Base-by-base conservation (phyloP, 37 sponge, comb jelly and placozoan species). In the Chondrilla cf. caribensis region DNA sequence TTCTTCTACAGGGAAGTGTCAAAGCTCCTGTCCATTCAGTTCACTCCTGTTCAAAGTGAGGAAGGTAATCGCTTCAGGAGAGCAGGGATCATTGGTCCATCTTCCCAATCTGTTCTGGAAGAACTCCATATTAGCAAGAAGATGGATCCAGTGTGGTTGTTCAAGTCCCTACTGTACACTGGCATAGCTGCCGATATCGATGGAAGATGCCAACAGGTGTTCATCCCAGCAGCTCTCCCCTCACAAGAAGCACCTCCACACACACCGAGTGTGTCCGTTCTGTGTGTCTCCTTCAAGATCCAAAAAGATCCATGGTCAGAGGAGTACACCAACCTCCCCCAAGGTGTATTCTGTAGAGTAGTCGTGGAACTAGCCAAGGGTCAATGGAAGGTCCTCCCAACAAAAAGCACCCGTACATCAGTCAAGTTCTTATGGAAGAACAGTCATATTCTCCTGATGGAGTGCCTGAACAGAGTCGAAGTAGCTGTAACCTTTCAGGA, bases 221-320 rank as follows among this genome's bases (percentile, higher is more conserved):
- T 68, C 70, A 68, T 68, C 36, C 70, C 70, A 68, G 33, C 33
- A 36, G 70, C 37, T 28, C 37, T 68, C 37, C 70, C 70, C 33
- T 21, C 26, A 4, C 26, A 32, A 3, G 32, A 68, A 37, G 19
- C 33, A 21, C 70, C 70, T 35, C 31, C 26, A 19, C 35, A 29
- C 7, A 17, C 17, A 11, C 17, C 36, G 3, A 7, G 3, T 28
- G 7, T 68, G 33, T 31, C 33, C 33, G 1, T 21, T 28, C 70
- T 68, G 31, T 68, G 70, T 35, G 33, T 68, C 37, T 35, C 70
- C 70, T 68, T 36, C 70, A 68, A n/a, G 21, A 35, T 36, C 35
- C 33, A 28, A 3, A 19, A 32, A 21, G 19, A 32, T 15, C 6
- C 19, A 21, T 31, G 32, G 31, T 28, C 70, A 21, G 19, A 31